Percentiles rank a stretch among this genome's conserved stretches.
Evolutionary conservation across 2,113 vertebrate genomes (phyloP).

Genomic region (Scytalopus superciliaris): DNA sequence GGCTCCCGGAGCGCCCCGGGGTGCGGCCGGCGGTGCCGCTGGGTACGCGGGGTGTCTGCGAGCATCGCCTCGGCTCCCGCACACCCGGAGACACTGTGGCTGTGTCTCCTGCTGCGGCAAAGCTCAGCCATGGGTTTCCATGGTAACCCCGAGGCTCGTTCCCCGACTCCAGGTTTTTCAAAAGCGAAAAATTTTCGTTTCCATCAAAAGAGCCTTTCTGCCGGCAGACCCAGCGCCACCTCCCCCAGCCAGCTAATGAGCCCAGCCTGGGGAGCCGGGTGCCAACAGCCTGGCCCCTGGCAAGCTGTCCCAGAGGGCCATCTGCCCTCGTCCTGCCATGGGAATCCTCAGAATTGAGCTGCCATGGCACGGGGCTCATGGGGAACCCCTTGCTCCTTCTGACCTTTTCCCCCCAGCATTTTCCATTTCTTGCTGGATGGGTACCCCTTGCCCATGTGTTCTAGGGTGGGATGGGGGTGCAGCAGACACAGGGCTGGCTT

Average conservation of each 20-base stretch:
- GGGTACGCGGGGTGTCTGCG: background rate
- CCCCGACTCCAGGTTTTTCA: slow-evolving; percentile 66
- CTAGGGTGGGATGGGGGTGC: background rate
- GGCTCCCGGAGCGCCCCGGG: background rate
- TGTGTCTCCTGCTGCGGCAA: slow-evolving; percentile 22
- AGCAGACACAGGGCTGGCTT: background rate
- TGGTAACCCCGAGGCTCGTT: slow-evolving; percentile 75
- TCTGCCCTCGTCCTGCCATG: fast-evolving
- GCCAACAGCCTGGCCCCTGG: background rate
- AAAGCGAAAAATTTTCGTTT: slow-evolving; percentile 78
- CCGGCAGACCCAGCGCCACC: slow-evolving; percentile 57
- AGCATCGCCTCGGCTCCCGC: background rate
- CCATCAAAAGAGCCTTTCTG: slow-evolving; percentile 82
- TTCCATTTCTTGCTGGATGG: background rate
- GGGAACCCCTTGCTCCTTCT: background rate
- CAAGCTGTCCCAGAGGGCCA: background rate
- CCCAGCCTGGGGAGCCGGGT: background rate
- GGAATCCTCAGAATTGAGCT: background rate
- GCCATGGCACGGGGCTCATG: fast-evolving
- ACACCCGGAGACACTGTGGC: slow-evolving; percentile 58
- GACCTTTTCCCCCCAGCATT: background rate
- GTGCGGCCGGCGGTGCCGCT: fast-evolving
- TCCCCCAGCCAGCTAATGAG: slow-evolving; percentile 23
- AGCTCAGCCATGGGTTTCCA: slow-evolving; percentile 76
- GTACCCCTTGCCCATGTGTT: background rate